Evolutionary conservation across 2,113 vertebrate genomes (phyloP), one percentile per base, ranked within the genome.

Genomic region (Steatornis caripensis): DNA sequence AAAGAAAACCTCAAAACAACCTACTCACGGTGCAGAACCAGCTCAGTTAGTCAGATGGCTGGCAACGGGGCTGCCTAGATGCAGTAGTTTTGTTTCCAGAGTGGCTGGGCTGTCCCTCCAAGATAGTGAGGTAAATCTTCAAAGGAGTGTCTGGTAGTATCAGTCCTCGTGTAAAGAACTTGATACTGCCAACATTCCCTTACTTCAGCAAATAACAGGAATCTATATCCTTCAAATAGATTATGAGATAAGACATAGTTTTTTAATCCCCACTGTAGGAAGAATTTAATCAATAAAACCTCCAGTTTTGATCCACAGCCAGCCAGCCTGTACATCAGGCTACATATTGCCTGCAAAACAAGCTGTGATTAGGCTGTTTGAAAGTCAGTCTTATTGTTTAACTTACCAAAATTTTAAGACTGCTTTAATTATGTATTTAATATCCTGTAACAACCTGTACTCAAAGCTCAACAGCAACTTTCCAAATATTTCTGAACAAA

Each of bases 161-260:
- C 76, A 93, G 82, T 75, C 87, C 84, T 95, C 54, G 1, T 87
- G 87, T 94, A 94, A 94, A 94, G 71, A 91, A 77, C 60, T 64
- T 92, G 72, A 86, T 94, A 78, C 13, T 1, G 36, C 58, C 60
- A 89, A 96, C 75, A 84, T 90, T 93, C 55, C 68, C 71, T 91
- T 97, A 94, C 92, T 95, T 96, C 86, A 96, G 72, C 70, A 95
- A 97, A 94, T 91, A 95, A 87, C 34, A 92, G 34, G 61, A 94
- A 95, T 95, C 53, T 89, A 88, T 85, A 85, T 87, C 39, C 96
- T 97, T 95, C 62, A 92, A 95, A 90, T 48, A 90, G 66, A 96
- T 95, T 81, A 81, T 4, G 11, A 96, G 88, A 89, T 92, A 96
- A 82, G 78, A 87, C n/a, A 84, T 36, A 88, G 23, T 87, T 93